Percentiles rank a stretch among this genome's conserved stretches.
phyloP scores from a whole-genome alignment of 2,888 invertebrate species.

The Drosophila setosimentum region DNA sequence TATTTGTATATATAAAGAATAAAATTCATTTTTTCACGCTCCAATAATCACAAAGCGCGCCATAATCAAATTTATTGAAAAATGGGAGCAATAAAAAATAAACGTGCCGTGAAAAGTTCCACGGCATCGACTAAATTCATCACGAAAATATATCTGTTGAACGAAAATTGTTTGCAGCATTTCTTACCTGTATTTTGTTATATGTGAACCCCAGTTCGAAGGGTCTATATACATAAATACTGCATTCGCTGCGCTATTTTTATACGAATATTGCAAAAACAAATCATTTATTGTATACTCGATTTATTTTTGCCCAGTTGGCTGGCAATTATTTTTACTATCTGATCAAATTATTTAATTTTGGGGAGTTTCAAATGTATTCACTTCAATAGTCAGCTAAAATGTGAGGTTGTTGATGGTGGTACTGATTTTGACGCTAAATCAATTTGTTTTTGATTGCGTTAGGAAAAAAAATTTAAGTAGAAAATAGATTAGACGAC shows the following conservation, averaged over 20 bases:
- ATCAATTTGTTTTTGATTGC: conserved; percentile 54
- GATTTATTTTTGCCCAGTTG: conserved; percentile 12
- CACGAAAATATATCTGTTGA: conserved; percentile 50
- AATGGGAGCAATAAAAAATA: conserved; percentile 72
- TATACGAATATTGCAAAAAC: conserved; percentile 30
- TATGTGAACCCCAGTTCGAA: neutral
- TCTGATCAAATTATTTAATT: conserved; percentile 13
- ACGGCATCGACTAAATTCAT: conserved; percentile 48
- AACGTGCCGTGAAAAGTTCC: conserved; percentile 34
- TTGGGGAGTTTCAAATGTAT: neutral
- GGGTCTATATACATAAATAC: neutral
- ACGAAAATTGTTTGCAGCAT: conserved; percentile 8
- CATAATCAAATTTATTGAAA: conserved; percentile 81
- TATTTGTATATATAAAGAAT: conserved; percentile 42
- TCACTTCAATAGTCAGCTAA: neutral
- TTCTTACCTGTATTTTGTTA: conserved; percentile 6
- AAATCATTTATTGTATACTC: conserved; percentile 26
- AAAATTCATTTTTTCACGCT: conserved; percentile 80
- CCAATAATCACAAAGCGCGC: conserved; percentile 79
- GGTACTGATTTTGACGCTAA: conserved; percentile 35
- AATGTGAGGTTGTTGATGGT: conserved; percentile 25
- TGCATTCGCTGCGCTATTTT: conserved; percentile 34
- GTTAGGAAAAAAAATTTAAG: conserved; percentile 25
- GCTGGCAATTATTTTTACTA: conserved; percentile 11
- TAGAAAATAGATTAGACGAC: neutral